Evolutionary conservation across 2,888 invertebrate species (phyloP), one percentile per base, ranked within the genome.

Genomic region (Eupithecia subumbrata): DNA sequence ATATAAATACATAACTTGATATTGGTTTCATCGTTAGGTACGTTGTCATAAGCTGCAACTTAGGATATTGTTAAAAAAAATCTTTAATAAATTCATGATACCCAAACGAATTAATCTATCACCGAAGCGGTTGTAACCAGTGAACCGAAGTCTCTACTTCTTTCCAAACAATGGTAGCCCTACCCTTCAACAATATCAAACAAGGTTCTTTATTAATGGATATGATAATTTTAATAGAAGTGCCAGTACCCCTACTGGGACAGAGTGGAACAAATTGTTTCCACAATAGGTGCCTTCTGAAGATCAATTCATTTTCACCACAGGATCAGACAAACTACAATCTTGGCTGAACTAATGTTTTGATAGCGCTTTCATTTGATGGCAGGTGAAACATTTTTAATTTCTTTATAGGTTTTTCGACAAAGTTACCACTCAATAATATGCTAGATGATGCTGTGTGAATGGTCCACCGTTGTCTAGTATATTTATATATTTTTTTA

Each of bases 181-280:
- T 83, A 81, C 72, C 83, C 85, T 84, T 83, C 80, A 79, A 74
- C 80, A 78, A 82, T 85, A 75, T 83, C 81, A 82, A 87, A 89
- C 87, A 87, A 84, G 86, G 82, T 80, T 80, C 82, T 85, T 83
- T 86, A 88, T 89, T 89, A 88, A 91, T 87, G 83, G 88, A 91
- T 93, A 93, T 93, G 90, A 91, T 93, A 92, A 94, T 92, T 89
- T 92, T 90, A 90, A 92, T 90, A 87, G 90, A 91, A 90, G 92
- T 92, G 92, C 91, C 90, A 90, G 88, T 90, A 86, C 83, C 94
- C 37, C 94, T 90, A 93, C 94, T 91, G 94, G 75, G 94, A 88
- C 80, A 82, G 85, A 87, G 91, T 91, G 94, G 94, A 94, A 95
- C 94, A 93, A 94, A 94, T 94, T 86, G 91, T 83, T 86, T 84